Conservation (phyloP, 1,140 invertebrate genomes). For the Drosophila sturtevanti region DNA sequence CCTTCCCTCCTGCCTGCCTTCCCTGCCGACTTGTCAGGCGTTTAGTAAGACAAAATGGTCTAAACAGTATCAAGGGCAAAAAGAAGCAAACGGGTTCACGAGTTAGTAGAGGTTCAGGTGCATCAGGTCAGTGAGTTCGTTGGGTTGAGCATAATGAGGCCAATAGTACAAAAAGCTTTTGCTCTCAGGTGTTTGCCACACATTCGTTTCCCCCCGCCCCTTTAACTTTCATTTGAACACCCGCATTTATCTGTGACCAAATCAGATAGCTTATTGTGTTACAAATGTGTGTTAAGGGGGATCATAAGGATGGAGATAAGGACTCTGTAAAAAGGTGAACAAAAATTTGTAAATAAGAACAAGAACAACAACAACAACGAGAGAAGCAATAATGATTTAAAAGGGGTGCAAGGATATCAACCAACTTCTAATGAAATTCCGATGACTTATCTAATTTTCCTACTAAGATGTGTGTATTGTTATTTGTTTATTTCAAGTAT, state of each 20-base stretch:
- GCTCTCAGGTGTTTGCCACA: conserved; percentile 2
- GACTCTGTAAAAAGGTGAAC: not conserved
- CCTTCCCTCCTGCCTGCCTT: no score
- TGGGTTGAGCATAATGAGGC: not conserved
- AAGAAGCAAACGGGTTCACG: not conserved
- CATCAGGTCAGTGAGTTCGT: not conserved
- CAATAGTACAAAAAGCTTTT: not conserved
- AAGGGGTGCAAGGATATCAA: no score
- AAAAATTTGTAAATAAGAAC: not conserved
- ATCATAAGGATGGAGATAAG: not conserved
- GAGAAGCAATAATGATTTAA: not conserved
- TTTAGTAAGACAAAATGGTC: conserved; percentile 6
- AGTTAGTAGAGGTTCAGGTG: not conserved
- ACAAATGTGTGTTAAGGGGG: not conserved
- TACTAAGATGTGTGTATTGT: no score
- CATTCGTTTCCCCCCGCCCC: not conserved
- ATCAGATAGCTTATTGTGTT: not conserved
- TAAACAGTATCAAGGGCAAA: not conserved
- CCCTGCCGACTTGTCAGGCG: not conserved
- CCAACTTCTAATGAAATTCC: no score
- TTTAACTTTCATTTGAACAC: not conserved
- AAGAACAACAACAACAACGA: no score
- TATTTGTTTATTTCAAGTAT: no score
- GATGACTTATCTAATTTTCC: no score
- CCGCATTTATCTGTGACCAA: conserved; percentile 5